Evolutionary conservation across 2,888 invertebrate species (phyloP), one percentile per base, ranked within the genome.

Genomic region (Sericinus montela): DNA sequence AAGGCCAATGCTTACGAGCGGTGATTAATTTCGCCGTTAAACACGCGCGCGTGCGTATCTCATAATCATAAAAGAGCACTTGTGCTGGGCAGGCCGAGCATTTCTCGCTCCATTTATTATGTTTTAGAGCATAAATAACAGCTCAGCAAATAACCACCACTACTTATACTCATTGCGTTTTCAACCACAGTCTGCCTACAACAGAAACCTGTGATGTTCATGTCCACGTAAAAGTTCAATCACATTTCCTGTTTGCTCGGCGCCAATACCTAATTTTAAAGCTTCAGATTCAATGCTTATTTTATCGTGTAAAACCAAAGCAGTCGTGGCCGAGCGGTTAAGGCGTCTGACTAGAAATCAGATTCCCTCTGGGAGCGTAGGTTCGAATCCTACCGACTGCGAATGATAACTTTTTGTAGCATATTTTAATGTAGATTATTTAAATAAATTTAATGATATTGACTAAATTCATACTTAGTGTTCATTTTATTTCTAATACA

Each of bases 361-460:
- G 93, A 93, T 94, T 94, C 94, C 94, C 94, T 94, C 93, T 94
- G 93, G 94, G 94, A 94, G 94, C 94, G 94, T 93, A 94, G 94
- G 94, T 94, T 94, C 94, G 94, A 94, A 93, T 94, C 94, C 94
- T 94, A 93, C 94, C 93, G 93, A 92, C 94, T 93, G 94, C 94
- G 94, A 65, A 68, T 13, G 14, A 35, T 14, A 8, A 7, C 1
- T 37, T 36, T 15, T 16, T 16, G 16, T 15, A 10, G 11, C 1
- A n/a, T 16, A 16, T 36, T 36, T 36, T 15, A 16, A 9, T 4
- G 9, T 36, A n/a, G 3, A n/a, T n/a, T 9, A 16, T 16, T 9
- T 10, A 3, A 36, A 36, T 15, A 9, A 15, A 8, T 1, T 15
- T 23, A 23, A n/a, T n/a, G n/a, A n/a, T n/a, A n/a, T n/a, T n/a